Evolutionary conservation across 2,797 vertebrate genomes (phyloP).

Genomic region (Percopsis omiscomaycus): DNA sequence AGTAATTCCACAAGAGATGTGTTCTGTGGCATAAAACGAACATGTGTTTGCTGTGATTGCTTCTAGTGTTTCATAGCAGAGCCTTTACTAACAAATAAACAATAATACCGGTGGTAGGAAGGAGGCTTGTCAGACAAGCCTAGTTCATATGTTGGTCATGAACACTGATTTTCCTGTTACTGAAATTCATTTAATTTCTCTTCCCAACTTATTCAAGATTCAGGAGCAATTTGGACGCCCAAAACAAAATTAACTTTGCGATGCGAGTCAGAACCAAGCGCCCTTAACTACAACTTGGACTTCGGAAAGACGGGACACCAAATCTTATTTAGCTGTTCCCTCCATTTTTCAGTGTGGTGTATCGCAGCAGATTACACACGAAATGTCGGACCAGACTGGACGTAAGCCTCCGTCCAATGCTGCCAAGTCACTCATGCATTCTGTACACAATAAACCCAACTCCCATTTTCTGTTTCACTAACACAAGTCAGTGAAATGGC

Average conservation of each 20-base stretch:
- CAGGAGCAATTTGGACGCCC: conserved; percentile 50
- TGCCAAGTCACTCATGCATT: conserved; percentile 7
- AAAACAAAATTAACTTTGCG: conserved; percentile 16
- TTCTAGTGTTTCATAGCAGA: conserved; percentile 19
- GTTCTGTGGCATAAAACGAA: neutral
- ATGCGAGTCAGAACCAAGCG: conserved; percentile 33
- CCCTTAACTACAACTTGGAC: conserved; percentile 24
- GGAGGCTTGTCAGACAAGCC: conserved; percentile 48
- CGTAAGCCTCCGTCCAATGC: conserved; percentile 13
- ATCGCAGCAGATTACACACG: conserved; percentile 31
- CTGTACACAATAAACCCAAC: conserved; percentile 5
- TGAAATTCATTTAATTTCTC: conserved; percentile 43
- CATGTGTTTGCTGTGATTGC: neutral
- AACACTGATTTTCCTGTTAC: conserved; percentile 61
- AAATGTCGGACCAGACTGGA: conserved; percentile 7
- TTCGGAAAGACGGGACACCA: conserved; percentile 50
- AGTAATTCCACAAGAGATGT: neutral
- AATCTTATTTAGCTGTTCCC: conserved; percentile 59
- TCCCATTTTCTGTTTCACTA: neutral
- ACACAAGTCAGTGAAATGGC: conserved; percentile 16
- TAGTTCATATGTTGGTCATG: conserved; percentile 46
- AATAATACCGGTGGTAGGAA: conserved; percentile 29
- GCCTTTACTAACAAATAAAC: conserved; percentile 16
- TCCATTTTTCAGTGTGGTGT: conserved; percentile 15
- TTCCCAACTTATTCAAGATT: conserved; percentile 39